Percentiles rank a stretch among this genome's conserved stretches.
phyloP scores from a whole-genome alignment of 1,140 invertebrate species.

The Venturia canescens region DNA sequence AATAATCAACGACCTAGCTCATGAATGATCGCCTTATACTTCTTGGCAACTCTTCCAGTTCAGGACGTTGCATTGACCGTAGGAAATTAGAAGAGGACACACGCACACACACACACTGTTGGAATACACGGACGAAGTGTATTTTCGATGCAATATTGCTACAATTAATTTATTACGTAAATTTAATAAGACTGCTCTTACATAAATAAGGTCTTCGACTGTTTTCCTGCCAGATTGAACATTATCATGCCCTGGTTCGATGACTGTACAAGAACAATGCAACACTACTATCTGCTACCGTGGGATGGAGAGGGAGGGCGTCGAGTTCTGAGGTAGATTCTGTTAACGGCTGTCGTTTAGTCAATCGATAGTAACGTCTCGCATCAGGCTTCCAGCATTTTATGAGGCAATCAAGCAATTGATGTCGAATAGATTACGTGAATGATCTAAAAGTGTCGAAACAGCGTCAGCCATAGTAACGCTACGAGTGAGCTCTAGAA shows the following conservation, averaged over 20 bases:
- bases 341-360: constrained; percentile 67
- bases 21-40: constrained; percentile 55
- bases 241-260: neutral
- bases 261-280: neutral
- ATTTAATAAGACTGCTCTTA: neutral
- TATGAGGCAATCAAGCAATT: constrained; percentile 62
- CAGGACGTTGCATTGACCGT: neutral
- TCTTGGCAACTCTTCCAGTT: constrained; percentile 26
- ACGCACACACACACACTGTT: constrained; percentile 14
- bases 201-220: neutral
- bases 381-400: constrained; percentile 61
- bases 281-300: neutral
- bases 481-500: neutral
- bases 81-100: constrained; percentile 18
- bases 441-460: constrained; percentile 53
- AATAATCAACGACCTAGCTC: constrained; percentile 66
- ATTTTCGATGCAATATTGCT: neutral
- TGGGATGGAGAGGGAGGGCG: neutral
- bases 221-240: neutral
- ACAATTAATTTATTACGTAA: neutral
- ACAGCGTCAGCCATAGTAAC: neutral
- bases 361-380: constrained; percentile 60
- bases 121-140: neutral
- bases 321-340: constrained; percentile 56
- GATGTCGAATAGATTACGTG: constrained; percentile 62